Evolutionary conservation across 2,888 invertebrate genomes (phyloP).

Genomic region (Aphidoletes aphidimyza): DNA sequence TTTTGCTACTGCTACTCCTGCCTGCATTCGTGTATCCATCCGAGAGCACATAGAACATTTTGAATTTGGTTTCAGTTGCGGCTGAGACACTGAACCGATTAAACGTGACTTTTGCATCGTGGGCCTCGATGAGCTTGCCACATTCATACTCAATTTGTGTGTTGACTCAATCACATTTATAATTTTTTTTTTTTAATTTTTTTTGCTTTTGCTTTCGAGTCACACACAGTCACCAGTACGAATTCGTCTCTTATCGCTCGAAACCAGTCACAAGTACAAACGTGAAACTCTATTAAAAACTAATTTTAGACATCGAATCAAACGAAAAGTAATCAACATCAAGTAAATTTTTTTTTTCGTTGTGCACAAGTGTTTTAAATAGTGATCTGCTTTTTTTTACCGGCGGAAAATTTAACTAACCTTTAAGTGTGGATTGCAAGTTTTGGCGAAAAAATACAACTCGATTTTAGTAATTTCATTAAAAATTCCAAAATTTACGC

Average conservation of each 20-base stretch:
- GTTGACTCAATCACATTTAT: background rate
- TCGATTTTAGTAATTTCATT: background rate
- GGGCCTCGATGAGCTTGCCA: background rate
- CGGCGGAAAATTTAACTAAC: background rate
- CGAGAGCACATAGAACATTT: conserved; percentile 5
- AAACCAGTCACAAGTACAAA: background rate
- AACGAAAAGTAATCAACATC: background rate
- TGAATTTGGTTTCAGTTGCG: conserved; percentile 41
- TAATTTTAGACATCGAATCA: conserved; percentile 15
- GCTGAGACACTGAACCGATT: conserved; percentile 23
- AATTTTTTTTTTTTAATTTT: background rate
- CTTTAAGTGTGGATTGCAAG: background rate
- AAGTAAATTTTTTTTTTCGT: background rate
- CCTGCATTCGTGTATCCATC: background rate
- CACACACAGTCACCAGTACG: background rate
- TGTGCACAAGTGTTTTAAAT: conserved; percentile 26
- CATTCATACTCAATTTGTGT: background rate
- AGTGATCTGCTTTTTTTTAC: background rate
- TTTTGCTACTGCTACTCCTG: conserved; percentile 3
- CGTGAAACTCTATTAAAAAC: background rate
- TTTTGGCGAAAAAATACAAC: background rate
- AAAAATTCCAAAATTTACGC: background rate
- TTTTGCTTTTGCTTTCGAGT: background rate
- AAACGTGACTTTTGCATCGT: background rate
- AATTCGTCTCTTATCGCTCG: background rate